Base-by-base conservation (phyloP, 2,113 vertebrate genomes). In the Hucho hucho region DNA sequence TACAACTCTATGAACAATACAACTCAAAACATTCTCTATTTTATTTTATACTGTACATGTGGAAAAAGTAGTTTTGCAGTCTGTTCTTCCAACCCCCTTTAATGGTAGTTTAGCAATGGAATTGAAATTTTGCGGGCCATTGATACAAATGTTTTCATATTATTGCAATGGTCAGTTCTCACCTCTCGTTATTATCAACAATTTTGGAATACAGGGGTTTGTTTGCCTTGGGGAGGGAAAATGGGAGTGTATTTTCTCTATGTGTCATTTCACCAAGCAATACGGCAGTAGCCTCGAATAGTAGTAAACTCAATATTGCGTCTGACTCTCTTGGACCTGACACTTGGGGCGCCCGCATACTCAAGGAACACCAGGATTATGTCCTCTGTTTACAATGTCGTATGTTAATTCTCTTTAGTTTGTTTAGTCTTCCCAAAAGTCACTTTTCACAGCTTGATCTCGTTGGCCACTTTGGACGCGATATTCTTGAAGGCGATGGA, bases 401-500 rank as follows among this genome's bases (percentile, higher is more conserved):
- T 28, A 65, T 22, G 28, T 65, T 65, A 14, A 25, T 64, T 25
- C n/a, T 65, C 26, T 28, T 64, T 64, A 25, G 63, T 64, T 65
- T 18, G 25, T 65, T 65, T 65, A 14, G 13, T 65, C 13, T 14
- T 29, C n/a, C 5, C 16, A 3, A 6, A 32, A 37, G 29, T 20
- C 26, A 37, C 28, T 20, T 18, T 68, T 96, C 95, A 99, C 92
- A 99, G 95, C 92, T 99, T 98, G 84, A 98, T 96, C 95, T 98
- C 97, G 0, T 98, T 97, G 67, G 97, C 97, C 87, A 98, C 96
- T 93, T 99, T 99, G 89, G 96, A 99, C 84, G 97, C 97, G 89
- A 98, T 98, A 93, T 98, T 98, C 92, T 98, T 98, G 91, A 98
- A 98, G 86, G 97, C 97, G 7, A 98, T 97, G 82, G 97, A 98